phyloP scores from a whole-genome alignment of 2,113 vertebrate genomes.

The Callorhinus ursinus region DNA sequence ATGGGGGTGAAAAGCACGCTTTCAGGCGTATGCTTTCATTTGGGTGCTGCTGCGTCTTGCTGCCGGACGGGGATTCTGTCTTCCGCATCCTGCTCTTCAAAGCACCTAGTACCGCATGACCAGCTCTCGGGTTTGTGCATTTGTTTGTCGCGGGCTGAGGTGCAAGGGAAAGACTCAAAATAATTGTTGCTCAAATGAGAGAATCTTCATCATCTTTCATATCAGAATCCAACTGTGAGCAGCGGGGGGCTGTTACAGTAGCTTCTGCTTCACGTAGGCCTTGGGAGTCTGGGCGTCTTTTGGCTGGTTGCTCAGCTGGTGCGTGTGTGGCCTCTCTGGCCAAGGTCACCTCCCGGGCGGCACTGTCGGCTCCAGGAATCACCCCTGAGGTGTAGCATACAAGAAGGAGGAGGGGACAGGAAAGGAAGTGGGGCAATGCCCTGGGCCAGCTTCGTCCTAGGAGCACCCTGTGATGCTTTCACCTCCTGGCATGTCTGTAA shows the following conservation, averaged over 20 bases:
- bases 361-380: not conserved
- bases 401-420: not conserved
- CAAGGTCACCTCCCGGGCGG: not conserved
- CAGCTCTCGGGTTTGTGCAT: not conserved
- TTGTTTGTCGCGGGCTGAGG: too few relatives aligned
- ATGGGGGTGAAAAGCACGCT: not conserved
- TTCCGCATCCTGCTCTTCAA: not conserved
- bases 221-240: too few relatives aligned
- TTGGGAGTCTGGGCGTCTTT: not conserved
- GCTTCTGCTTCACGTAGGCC: too few relatives aligned
- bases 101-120: not conserved
- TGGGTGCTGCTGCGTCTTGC: not conserved
- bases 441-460: not conserved
- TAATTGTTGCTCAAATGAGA: too few relatives aligned
- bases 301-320: not conserved
- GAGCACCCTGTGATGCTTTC: not conserved
- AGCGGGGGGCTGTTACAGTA: too few relatives aligned
- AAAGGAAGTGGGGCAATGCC: not conserved
- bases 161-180: too few relatives aligned
- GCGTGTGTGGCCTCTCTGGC: not conserved
- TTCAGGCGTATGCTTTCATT: accelerated
- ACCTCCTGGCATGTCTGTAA: accelerated
- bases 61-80: not conserved
- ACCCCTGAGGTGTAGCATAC: not conserved
- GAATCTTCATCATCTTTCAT: too few relatives aligned